A percentile compares a stretch with the other conserved stretches of the same genome.
Conservation (phyloP, 2,113 vertebrate genomes). For the Talpa occidentalis region DNA sequence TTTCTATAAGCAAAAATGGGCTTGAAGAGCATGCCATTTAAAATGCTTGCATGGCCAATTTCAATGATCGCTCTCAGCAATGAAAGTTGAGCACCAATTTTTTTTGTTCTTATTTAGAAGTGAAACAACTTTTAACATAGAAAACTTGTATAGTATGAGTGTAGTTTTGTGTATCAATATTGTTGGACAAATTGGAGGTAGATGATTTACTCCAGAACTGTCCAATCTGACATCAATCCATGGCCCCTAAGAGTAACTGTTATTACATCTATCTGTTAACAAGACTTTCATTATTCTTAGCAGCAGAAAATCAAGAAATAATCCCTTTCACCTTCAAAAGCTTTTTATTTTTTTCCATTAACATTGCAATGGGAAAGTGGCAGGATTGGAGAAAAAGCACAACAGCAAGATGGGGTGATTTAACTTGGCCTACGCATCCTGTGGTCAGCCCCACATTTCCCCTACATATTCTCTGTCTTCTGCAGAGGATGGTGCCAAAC, state of each 20-base stretch:
- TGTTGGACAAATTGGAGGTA: conserved; percentile 86
- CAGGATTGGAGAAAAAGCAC: conserved; percentile 57
- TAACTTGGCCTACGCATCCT: conserved; percentile 43
- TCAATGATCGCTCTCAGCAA: conserved; percentile 87
- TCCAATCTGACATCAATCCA: conserved; percentile 79
- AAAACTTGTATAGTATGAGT: conserved; percentile 87
- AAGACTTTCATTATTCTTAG: conserved; percentile 84
- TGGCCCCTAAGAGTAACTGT: conserved; percentile 83
- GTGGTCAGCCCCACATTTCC: conserved; percentile 1
- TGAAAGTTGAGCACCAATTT: conserved; percentile 89
- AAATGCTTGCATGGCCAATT: conserved; percentile 89
- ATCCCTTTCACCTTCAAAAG: conserved; percentile 78
- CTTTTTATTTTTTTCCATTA: conserved; percentile 34
- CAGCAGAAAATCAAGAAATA: conserved; percentile 82
- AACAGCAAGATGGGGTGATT: conserved; percentile 52
- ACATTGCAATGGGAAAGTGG: conserved; percentile 68
- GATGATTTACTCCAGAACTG: conserved; percentile 82
- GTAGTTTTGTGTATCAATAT: conserved; percentile 89
- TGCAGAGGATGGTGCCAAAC: neutral
- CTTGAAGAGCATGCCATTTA: conserved; percentile 86
- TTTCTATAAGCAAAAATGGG: conserved; percentile 81
- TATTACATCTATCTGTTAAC: conserved; percentile 75
- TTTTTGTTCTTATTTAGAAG: conserved; percentile 84
- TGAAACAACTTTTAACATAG: conserved; percentile 88
- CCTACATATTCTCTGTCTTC: neutral